A percentile compares a stretch with the other conserved stretches of the same genome.
Evolutionary conservation across 2,113 vertebrate genomes (phyloP).

Genomic region (Toxotes chatareus): DNA sequence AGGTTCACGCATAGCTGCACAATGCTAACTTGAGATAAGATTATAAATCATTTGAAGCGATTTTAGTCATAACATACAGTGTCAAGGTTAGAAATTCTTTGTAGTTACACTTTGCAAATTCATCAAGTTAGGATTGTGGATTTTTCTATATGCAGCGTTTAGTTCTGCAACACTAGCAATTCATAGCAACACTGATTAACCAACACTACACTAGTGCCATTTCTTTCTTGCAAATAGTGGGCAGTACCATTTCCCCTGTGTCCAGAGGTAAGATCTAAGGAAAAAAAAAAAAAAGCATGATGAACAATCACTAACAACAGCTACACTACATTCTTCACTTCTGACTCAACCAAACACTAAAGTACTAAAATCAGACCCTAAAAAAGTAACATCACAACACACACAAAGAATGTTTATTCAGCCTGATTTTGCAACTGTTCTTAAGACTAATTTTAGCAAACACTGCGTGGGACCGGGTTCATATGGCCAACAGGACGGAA

Average conservation of each 20-base stretch:
- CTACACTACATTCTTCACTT: neutral
- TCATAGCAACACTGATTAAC: constrained; percentile 21
- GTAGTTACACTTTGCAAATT: neutral
- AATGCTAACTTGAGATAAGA: constrained; percentile 26
- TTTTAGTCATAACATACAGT: neutral
- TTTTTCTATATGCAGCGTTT: neutral
- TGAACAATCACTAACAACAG: constrained; percentile 14
- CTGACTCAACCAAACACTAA: neutral
- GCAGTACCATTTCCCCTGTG: constrained; percentile 46
- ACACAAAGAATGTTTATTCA: constrained; percentile 52
- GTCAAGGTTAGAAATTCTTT: neutral
- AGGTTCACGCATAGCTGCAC: neutral
- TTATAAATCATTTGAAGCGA: neutral
- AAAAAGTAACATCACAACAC: constrained; percentile 8
- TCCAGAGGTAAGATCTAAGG: constrained; percentile 27
- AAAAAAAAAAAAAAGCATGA: constrained; percentile 11
- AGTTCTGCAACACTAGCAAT: neutral
- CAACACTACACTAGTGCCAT: constrained; percentile 2
- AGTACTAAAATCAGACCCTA: neutral
- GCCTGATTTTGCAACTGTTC: constrained; percentile 36
- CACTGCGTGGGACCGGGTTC: neutral
- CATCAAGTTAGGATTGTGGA: constrained; percentile 37
- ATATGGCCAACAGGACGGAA: constrained; percentile 65
- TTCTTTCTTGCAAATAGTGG: constrained; percentile 10
- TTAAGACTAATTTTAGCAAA: constrained; percentile 66